Evolutionary conservation across 2,113 vertebrate genomes (phyloP).

Genomic region (Leucopsar rothschildi): DNA sequence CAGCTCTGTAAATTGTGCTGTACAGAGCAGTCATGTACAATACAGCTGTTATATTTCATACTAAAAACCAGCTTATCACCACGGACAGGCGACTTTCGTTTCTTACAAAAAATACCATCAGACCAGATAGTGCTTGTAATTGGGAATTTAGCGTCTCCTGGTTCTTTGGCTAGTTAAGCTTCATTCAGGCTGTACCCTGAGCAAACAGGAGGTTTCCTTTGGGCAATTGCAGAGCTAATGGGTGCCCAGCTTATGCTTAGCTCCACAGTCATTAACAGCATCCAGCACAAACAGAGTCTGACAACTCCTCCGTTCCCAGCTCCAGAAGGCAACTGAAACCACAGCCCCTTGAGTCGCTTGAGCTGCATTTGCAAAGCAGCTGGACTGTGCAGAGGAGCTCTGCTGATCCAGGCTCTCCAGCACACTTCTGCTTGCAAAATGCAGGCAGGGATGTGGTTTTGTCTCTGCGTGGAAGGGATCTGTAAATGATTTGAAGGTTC

Average conservation of each 20-base stretch:
- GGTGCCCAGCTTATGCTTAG: neutral
- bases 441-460: neutral
- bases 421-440: neutral
- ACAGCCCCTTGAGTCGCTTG: neutral
- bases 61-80: neutral
- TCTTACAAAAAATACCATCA: neutral
- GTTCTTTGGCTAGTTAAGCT: neutral
- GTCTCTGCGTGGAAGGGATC: neutral
- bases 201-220: neutral
- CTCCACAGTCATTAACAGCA: neutral
- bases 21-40: neutral
- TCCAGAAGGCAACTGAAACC: neutral
- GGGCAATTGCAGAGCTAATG: neutral
- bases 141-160: neutral
- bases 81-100: neutral
- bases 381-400: neutral
- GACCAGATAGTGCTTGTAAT: neutral
- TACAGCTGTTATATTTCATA: neutral
- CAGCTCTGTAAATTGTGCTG: neutral
- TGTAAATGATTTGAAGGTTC: slow-evolving; percentile 51
- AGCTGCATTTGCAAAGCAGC: neutral
- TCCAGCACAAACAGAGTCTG: neutral
- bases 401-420: neutral
- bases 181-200: neutral
- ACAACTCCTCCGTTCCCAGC: neutral